These are phyloP conservation scores for Rhorus exstirpatorius DNA, from an alignment of 2,888 invertebrate species.

Conservation along the genomic window DNA sequence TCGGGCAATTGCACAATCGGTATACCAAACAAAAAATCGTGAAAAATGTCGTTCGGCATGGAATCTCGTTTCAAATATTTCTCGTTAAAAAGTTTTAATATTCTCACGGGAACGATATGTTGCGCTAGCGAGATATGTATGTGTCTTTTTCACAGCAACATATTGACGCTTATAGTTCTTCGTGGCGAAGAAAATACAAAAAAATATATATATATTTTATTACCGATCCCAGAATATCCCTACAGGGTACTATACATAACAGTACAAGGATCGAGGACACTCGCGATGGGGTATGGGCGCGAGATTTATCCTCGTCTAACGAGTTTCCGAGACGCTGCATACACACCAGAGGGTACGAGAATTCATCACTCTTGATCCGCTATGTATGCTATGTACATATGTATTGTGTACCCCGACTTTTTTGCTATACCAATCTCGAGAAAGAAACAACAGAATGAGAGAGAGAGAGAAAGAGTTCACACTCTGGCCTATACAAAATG, in stretches of 20 bases:
- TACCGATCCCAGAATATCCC: slow-evolving; percentile 27
- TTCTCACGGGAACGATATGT: slow-evolving; percentile 10
- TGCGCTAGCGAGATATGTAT: not conserved
- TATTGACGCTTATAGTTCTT: too few species aligned
- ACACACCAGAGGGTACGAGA: slow-evolving; percentile 45
- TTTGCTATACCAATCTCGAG: slow-evolving; percentile 43
- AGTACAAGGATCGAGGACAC: slow-evolving; percentile 36
- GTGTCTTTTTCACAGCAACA: not conserved
- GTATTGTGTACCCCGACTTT: slow-evolving; percentile 25
- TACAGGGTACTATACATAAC: slow-evolving; percentile 1
- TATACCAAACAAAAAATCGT: slow-evolving; percentile 1
- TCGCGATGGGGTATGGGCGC: slow-evolving; percentile 39
- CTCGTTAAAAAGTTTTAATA: slow-evolving; percentile 49
- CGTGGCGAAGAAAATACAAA: slow-evolving; percentile 3
- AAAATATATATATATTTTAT: slow-evolving; percentile 11
- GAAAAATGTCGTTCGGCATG: slow-evolving; percentile 29
- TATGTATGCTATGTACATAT: slow-evolving; percentile 7
- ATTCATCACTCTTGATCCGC: slow-evolving; percentile 39
- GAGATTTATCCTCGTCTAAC: slow-evolving; percentile 62
- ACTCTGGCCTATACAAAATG: slow-evolving; percentile 49
- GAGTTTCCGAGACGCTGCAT: slow-evolving; percentile 53
- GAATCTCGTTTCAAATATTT: not conserved
- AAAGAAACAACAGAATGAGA: slow-evolving; percentile 52
- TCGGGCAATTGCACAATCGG: not conserved
- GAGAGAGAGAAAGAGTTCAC: slow-evolving; percentile 16